Base-by-base conservation (phyloP, 2,888 invertebrate genomes). In the Sthenelais limicola region DNA sequence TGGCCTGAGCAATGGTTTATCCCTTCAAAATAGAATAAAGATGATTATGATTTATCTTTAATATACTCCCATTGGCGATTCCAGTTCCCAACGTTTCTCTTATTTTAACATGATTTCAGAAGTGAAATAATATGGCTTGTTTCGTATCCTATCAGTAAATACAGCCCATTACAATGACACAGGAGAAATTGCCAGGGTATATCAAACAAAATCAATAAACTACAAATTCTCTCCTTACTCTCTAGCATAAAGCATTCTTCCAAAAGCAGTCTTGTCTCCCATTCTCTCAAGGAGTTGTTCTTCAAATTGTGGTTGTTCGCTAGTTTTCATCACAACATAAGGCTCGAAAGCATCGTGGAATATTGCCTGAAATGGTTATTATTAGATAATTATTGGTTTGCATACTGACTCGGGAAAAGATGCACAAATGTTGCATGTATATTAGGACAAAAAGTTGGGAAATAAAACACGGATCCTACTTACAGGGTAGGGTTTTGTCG, bases 251-350 rank as follows among this genome's bases (percentile, higher is more conserved):
- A 77, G 32, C 1, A 73, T 62, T 15, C 71, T 43, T 12, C 62
- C 67, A 71, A 76, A 77, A 15, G 74, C 71, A 1, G 74, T 74
- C 49, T 77, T 77, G 62, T 77, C 77, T 28, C 76, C 77, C 74
- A 77, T 74, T 49, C 77, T 54, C 56, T 77, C 77, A 18, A 77
- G 72, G 7, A 77, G 73, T 15, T 35, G 21, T 35, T 77, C 72
- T 35, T 73, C 51, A 48, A 73, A 77, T 9, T 30, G 21, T 18
- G 76, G 74, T 26, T 43, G 35, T 15, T 51, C 51, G 4, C 26
- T 32, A 26, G 68, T 68, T 24, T 35, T 48, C 9, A 73, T 30
- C 1, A 77, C 70, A 1, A 75, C 76, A 49, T 77, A 77, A 2
- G 77, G 77, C 56, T 77, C 77, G 43, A 73, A 77, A 3, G 74